Evolutionary conservation across 2,797 vertebrate species (phyloP).

Genomic region (Cottoperca gobio): DNA sequence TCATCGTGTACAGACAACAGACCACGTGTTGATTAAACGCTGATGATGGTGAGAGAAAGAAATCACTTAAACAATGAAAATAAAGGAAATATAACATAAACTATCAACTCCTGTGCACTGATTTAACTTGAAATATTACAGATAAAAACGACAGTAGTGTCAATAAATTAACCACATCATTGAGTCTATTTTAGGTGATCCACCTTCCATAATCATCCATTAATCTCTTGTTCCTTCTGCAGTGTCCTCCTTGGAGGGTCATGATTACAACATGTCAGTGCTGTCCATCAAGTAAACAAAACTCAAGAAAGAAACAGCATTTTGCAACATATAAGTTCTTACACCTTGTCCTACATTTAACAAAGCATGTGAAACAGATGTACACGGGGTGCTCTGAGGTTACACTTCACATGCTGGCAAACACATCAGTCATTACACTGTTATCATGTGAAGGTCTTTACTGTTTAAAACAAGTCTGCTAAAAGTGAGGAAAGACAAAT

Average conservation of each 20-base stretch:
- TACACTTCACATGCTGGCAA: constrained; percentile 2
- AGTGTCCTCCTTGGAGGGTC: neutral
- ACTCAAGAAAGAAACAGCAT: neutral
- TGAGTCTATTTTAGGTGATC: neutral
- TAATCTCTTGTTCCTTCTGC: neutral
- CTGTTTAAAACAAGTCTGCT: neutral
- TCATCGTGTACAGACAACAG: too few relatives aligned
- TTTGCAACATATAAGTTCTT: constrained; percentile 13
- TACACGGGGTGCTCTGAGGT: neutral
- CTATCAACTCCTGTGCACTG: too few relatives aligned
- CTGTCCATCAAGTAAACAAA: neutral
- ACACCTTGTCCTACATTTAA: neutral
- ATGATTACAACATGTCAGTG: neutral
- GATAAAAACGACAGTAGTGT: neutral
- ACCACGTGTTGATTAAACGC: too few relatives aligned
- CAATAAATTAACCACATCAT: neutral
- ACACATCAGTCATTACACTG: neutral
- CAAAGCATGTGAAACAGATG: constrained; percentile 19
- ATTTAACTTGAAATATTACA: too few relatives aligned
- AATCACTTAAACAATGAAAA: neutral
- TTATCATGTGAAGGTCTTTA: neutral
- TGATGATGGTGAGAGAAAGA: constrained; percentile 14
- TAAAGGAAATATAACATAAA: too few relatives aligned
- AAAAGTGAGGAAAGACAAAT: neutral
- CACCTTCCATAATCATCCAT: neutral